Percentiles rank a stretch among this genome's conserved stretches.
Conservation (phyloP, 2,113 vertebrate species). For the Lagopus leucura region DNA sequence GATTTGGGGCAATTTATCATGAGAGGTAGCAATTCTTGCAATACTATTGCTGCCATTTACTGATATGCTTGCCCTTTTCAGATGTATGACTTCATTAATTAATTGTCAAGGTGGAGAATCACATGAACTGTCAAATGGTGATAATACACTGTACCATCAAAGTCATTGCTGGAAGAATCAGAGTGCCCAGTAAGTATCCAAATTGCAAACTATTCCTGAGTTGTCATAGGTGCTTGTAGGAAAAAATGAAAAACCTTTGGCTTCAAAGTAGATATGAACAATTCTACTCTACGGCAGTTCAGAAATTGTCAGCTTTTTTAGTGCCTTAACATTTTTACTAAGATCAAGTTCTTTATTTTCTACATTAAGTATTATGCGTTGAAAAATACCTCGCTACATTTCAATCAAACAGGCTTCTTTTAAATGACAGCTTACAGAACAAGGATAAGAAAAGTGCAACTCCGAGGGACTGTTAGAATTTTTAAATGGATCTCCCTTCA, state of each 20-base stretch:
- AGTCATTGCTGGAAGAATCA: not conserved
- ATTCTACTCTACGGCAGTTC: not conserved
- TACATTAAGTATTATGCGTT: not conserved
- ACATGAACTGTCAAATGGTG: not conserved
- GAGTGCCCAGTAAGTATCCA: not conserved
- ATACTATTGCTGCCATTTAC: slow-evolving; percentile 20
- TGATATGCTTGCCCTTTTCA: slow-evolving; percentile 41
- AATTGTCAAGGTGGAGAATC: slow-evolving; percentile 13
- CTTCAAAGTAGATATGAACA: not conserved
- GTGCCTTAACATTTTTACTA: not conserved
- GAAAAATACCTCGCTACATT: not conserved
- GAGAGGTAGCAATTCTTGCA: slow-evolving; percentile 15
- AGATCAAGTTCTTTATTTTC: not conserved
- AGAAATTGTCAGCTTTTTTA: not conserved
- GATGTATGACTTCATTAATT: slow-evolving; percentile 33
- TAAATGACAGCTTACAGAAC: not conserved
- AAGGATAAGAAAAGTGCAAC: not conserved
- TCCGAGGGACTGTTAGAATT: not conserved
- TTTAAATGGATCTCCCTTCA: not conserved
- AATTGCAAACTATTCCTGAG: not conserved
- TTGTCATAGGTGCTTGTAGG: not conserved
- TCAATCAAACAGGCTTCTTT: not conserved
- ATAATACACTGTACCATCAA: not conserved
- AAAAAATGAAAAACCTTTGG: not conserved
- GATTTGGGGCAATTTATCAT: slow-evolving; percentile 32